These are phyloP conservation scores for Mnemiopsis leidyi DNA, from an alignment of 37 sponge, comb jelly and placozoan species.

Conservation along the genomic window DNA sequence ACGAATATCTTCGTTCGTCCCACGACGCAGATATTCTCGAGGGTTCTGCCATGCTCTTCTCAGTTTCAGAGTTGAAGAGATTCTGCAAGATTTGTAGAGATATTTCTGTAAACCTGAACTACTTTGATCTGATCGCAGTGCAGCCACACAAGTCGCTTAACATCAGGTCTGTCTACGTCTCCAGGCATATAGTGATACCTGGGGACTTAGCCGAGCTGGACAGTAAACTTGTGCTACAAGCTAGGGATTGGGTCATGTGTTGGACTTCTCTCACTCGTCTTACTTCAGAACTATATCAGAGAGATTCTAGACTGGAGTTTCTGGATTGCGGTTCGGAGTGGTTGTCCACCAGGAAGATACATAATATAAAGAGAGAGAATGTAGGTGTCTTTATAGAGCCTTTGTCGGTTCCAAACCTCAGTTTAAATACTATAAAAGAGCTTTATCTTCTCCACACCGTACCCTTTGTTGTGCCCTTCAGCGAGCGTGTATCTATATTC, in stretches of 20 bases:
- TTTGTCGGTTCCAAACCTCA: not conserved
- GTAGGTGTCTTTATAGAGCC: constrained; percentile 34
- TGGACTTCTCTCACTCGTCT: not conserved
- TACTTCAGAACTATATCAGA: not conserved
- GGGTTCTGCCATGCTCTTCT: not conserved
- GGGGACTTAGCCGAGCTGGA: not conserved
- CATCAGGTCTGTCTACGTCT: constrained; percentile 15
- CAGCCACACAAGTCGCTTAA: constrained; percentile 52
- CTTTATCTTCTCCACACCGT: constrained; percentile 39
- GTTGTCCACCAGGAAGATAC: not conserved
- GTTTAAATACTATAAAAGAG: constrained; percentile 20
- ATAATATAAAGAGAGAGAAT: constrained; percentile 20
- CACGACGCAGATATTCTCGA: constrained; percentile 49
- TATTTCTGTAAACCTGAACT: not conserved
- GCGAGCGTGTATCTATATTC: not conserved
- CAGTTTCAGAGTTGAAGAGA: not conserved
- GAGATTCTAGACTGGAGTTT: not conserved
- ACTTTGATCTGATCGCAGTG: constrained; percentile 4
- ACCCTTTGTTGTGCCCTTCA: constrained; percentile 21
- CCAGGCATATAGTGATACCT: constrained; percentile 22
- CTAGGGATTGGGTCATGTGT: constrained; percentile 5
- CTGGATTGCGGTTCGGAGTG: not conserved
- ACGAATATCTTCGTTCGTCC: not conserved
- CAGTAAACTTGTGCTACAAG: not conserved
- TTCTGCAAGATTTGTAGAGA: not conserved